These are phyloP conservation scores for Diploptera punctata DNA, from an alignment of 2,888 invertebrate species.

Conservation along the genomic window DNA sequence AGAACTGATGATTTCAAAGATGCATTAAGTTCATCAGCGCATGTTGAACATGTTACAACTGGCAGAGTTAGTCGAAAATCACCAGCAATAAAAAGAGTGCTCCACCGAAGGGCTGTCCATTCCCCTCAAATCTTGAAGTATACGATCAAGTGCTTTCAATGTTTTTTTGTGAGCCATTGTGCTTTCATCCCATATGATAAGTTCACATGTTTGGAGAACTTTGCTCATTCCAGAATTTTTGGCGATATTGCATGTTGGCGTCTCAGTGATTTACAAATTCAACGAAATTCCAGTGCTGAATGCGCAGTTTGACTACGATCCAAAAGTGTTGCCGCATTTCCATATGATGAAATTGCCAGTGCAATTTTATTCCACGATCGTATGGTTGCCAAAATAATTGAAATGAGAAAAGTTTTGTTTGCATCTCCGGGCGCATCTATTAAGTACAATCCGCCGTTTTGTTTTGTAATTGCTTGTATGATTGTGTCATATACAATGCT, in stretches of 20 bases:
- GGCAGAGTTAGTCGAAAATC: no score
- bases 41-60: no score
- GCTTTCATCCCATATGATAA: conserved; percentile 7
- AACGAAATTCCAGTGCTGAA: conserved; percentile 6
- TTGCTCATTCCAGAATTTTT: conserved; percentile 15
- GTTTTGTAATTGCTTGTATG: neutral
- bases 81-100: no score
- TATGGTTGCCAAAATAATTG: conserved; percentile 17
- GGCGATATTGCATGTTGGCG: no score
- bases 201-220: neutral
- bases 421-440: neutral
- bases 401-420: conserved; percentile 9
- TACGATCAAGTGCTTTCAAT: neutral
- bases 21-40: no score
- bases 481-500: neutral
- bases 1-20: no score
- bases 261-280: conserved; percentile 1
- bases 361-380: conserved; percentile 1
- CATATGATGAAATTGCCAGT: conserved; percentile 3
- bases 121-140: neutral
- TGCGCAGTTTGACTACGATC: neutral
- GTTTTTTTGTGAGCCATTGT: conserved; percentile 10
- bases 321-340: conserved; percentile 5
- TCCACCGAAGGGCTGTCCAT: no score
- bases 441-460: neutral